A percentile compares a stretch with the other conserved stretches of the same genome.
Conservation (phyloP, 2,888 invertebrate genomes). For the Habrosyne pyritoides region DNA sequence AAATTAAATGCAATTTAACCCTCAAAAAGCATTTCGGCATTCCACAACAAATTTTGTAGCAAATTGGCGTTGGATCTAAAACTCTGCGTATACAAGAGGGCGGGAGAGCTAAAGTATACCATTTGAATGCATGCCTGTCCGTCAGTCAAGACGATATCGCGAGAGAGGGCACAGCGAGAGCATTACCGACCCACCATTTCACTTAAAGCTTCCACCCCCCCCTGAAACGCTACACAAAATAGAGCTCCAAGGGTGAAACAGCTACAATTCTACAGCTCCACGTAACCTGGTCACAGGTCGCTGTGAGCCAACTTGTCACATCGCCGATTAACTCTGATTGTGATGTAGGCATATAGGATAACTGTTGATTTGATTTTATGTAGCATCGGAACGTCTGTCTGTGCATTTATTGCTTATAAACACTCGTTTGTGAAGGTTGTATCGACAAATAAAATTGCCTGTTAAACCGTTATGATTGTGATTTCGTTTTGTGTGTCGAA, state of each 20-base stretch:
- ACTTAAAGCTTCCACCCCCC: constrained; percentile 49
- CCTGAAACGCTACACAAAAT: constrained; percentile 12
- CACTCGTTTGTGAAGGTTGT: constrained; percentile 74
- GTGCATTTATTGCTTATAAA: constrained; percentile 81
- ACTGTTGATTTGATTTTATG: constrained; percentile 84
- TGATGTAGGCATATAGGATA: constrained; percentile 82
- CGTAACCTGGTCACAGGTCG: constrained; percentile 49
- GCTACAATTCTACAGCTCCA: constrained; percentile 34
- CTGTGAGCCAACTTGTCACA: constrained; percentile 78
- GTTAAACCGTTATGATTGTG: constrained; percentile 76
- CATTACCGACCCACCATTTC: constrained; percentile 55
- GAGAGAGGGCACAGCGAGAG: constrained; percentile 62
- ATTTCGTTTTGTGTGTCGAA: constrained; percentile 60
- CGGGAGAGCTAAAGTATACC: constrained; percentile 86
- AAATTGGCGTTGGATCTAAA: constrained; percentile 76
- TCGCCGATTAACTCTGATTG: constrained; percentile 82
- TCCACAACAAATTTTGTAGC: constrained; percentile 81
- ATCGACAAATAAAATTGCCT: constrained; percentile 77
- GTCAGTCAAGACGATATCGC: constrained; percentile 85
- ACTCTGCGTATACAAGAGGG: constrained; percentile 71
- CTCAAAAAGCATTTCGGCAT: constrained; percentile 77
- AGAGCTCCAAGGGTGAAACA: constrained; percentile 18
- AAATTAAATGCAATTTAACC: constrained; percentile 82
- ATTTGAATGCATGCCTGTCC: constrained; percentile 90
- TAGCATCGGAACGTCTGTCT: constrained; percentile 79